Percentiles rank a stretch among this genome's conserved stretches.
Conservation (phyloP, 2,797 vertebrate genomes). For the Streptopelia turtur region DNA sequence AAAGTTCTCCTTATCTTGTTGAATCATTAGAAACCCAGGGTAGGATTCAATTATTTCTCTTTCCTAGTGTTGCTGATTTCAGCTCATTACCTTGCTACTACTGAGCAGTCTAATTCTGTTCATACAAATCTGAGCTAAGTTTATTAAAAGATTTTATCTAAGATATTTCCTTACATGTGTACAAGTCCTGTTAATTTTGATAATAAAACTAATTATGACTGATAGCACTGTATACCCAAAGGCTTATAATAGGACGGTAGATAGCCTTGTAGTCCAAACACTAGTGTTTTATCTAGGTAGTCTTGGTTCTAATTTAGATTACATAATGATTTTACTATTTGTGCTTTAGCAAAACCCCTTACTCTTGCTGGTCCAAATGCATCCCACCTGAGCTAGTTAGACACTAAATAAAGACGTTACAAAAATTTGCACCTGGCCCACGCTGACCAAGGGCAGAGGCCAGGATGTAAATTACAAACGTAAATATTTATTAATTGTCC, state of each 20-base stretch:
- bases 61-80: background rate
- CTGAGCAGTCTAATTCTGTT: background rate
- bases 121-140: background rate
- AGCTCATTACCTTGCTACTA: background rate
- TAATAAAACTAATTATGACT: slow-evolving; percentile 23
- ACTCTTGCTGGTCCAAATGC: background rate
- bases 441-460: fast-evolving
- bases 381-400: background rate
- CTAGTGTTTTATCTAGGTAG: background rate
- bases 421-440: fast-evolving
- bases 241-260: background rate
- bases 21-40: background rate
- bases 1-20: background rate
- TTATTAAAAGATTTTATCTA: slow-evolving; percentile 15
- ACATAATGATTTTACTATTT: background rate
- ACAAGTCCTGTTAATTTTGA: background rate
- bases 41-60: background rate
- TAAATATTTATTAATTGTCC: background rate
- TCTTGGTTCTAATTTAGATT: background rate
- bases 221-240: background rate
- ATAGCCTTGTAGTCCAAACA: background rate
- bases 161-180: background rate
- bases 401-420: background rate
- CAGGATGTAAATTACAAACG: background rate
- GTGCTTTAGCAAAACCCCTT: background rate